phyloP scores from a whole-genome alignment of 2,888 invertebrate species.

The Hanleya hanleyi region DNA sequence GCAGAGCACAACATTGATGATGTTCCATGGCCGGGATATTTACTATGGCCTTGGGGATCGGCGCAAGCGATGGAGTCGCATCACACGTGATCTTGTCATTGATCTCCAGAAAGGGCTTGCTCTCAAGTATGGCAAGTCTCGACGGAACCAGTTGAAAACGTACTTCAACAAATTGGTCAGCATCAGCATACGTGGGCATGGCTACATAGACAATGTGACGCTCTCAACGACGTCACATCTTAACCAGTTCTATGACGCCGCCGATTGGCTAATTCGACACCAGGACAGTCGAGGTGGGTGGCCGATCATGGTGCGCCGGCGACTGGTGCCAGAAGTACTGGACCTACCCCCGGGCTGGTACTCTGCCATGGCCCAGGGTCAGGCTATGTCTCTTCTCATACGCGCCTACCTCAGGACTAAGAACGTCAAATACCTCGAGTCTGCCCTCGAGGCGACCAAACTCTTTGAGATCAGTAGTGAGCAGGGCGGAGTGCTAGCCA shows the following conservation, averaged over 20 bases:
- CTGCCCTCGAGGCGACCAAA: conserved; percentile 86
- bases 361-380: conserved; percentile 99
- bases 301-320: conserved; percentile 86
- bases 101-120: conserved; percentile 92
- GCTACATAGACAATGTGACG: conserved; percentile 68
- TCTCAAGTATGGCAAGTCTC: conserved; percentile 53
- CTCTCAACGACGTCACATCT: conserved; percentile 85
- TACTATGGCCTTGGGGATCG: conserved; percentile 85
- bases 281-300: conserved; percentile 95
- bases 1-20: conserved; percentile 82
- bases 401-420: conserved; percentile 88
- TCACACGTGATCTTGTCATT: conserved; percentile 90
- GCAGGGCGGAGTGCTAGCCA: conserved; percentile 64
- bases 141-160: conserved; percentile 45
- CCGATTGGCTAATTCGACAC: conserved; percentile 91
- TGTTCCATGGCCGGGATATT: conserved; percentile 83
- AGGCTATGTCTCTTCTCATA: conserved; percentile 91
- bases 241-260: conserved; percentile 92
- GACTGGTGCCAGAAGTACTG: conserved; percentile 56
- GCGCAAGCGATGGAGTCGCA: conserved; percentile 79
- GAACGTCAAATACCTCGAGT: conserved; percentile 82
- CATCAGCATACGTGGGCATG: conserved; percentile 66
- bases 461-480: conserved; percentile 78
- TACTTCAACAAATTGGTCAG: conserved; percentile 50
- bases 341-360: conserved; percentile 89